Conservation (phyloP, 2,797 vertebrate species). For the Amblyraja radiata region DNA sequence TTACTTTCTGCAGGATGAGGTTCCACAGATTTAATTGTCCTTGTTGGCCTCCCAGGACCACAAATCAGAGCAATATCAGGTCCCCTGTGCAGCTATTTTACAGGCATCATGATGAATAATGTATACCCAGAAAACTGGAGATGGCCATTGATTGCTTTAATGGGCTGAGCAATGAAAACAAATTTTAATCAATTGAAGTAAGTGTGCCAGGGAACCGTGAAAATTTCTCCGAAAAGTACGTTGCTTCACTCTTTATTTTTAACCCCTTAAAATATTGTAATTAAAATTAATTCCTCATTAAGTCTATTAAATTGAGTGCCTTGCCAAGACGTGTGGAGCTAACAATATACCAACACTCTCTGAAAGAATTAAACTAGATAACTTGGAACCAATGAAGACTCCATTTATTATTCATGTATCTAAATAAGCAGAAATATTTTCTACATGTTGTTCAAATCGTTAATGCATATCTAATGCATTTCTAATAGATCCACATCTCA, state of each 20-base stretch:
- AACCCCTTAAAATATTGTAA: background rate
- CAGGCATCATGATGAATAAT: background rate
- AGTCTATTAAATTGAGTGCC: background rate
- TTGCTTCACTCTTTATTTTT: background rate
- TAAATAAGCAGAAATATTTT: conserved; percentile 1
- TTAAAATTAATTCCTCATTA: conserved; percentile 15
- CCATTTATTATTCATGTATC: background rate
- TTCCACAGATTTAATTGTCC: background rate
- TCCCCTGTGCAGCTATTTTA: background rate
- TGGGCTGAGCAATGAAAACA: background rate
- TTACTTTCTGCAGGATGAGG: background rate
- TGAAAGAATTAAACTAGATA: background rate
- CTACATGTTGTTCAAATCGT: background rate
- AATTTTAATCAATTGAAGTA: background rate
- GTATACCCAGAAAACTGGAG: background rate
- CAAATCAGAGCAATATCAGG: background rate
- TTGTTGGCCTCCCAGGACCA: background rate
- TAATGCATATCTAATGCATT: background rate
- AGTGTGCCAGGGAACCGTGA: background rate
- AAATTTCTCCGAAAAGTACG: background rate
- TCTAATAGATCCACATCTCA: background rate
- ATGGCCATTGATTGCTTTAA: too few relatives aligned
- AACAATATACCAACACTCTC: background rate
- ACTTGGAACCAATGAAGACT: background rate
- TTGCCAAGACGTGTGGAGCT: background rate